Evolutionary conservation across 2,797 vertebrate genomes (phyloP).

Genomic region (Melanotaenia parkinsoni): DNA sequence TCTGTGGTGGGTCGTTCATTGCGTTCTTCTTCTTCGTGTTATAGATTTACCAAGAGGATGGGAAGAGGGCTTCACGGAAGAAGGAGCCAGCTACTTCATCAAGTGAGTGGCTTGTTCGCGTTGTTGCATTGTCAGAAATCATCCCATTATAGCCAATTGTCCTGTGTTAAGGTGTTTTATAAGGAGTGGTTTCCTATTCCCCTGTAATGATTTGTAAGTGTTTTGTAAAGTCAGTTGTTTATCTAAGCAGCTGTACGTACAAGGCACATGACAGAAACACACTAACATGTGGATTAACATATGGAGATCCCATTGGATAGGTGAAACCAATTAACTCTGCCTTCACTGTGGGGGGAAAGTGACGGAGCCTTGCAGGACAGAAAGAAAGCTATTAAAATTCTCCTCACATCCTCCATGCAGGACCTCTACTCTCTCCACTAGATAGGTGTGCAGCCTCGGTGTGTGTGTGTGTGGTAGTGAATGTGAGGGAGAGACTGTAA

Average conservation of each 20-base stretch:
- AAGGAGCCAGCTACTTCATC: constrained; percentile 99
- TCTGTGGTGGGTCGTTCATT: constrained; percentile 34
- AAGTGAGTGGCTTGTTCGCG: constrained; percentile 87
- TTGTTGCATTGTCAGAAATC: constrained; percentile 34
- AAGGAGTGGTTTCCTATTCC: constrained; percentile 1
- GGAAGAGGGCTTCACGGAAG: constrained; percentile 98
- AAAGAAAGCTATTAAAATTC: constrained; percentile 82
- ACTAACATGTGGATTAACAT: constrained; percentile 46
- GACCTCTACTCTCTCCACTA: constrained; percentile 78
- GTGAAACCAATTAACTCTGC: constrained; percentile 67
- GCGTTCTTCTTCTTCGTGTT: constrained; percentile 42
- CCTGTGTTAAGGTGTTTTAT: constrained; percentile 1
- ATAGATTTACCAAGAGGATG: constrained; percentile 95
- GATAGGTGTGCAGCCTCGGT: constrained; percentile 68
- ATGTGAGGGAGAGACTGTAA: constrained; percentile 48
- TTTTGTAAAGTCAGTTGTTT: constrained; percentile 10
- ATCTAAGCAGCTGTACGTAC: constrained; percentile 9
- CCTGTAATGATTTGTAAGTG: background rate
- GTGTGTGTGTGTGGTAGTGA: constrained; percentile 45
- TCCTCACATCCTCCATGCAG: constrained; percentile 80
- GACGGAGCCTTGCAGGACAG: constrained; percentile 72
- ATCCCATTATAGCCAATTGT: constrained; percentile 15
- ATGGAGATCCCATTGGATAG: constrained; percentile 48
- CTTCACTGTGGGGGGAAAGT: constrained; percentile 63
- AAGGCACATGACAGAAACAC: constrained; percentile 31